Percentiles rank a stretch among this genome's conserved stretches.
phyloP scores from a whole-genome alignment of 2,888 invertebrate genomes.

The Drosophila helvetica region DNA sequence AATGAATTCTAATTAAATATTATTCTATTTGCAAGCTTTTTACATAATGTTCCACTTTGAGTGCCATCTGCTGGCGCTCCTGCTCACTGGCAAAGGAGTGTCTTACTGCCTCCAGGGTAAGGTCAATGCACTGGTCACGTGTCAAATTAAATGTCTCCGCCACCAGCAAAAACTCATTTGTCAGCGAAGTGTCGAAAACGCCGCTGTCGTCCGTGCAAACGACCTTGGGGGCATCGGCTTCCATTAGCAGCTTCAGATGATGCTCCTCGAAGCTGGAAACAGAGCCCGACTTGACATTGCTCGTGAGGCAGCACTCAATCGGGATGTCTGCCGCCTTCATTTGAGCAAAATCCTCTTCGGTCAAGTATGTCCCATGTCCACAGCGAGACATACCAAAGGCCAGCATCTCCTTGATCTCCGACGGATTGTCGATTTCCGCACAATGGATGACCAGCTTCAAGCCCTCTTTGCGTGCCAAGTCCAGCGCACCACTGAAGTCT shows the following conservation, averaged over 20 bases:
- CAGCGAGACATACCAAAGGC: slow-evolving; percentile 90
- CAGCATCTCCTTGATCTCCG: slow-evolving; percentile 88
- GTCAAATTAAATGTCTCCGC: slow-evolving; percentile 86
- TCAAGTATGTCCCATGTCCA: slow-evolving; percentile 92
- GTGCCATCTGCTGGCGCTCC: slow-evolving; percentile 28
- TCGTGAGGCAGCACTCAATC: slow-evolving; percentile 93
- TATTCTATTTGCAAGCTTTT: not conserved
- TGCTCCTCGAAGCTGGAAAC: slow-evolving; percentile 88
- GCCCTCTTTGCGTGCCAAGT: slow-evolving; percentile 86
- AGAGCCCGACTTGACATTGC: slow-evolving; percentile 91
- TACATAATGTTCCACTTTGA: slow-evolving; percentile 8
- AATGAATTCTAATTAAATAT: not conserved
- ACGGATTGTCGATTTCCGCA: slow-evolving; percentile 90
- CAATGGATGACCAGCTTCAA: slow-evolving; percentile 90
- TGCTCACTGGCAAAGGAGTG: slow-evolving; percentile 66
- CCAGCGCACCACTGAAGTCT: slow-evolving; percentile 87
- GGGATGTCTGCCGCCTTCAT: slow-evolving; percentile 75
- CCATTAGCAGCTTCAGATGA: slow-evolving; percentile 88
- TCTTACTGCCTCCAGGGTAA: slow-evolving; percentile 85
- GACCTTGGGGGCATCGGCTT: slow-evolving; percentile 87
- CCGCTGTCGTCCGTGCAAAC: slow-evolving; percentile 95
- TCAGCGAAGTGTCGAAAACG: slow-evolving; percentile 90
- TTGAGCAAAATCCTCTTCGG: slow-evolving; percentile 54
- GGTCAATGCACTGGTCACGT: slow-evolving; percentile 85
- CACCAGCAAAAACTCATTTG: slow-evolving; percentile 89